Base-by-base conservation (phyloP, 1,140 invertebrate species). In the Pemphigus obesinymphae region DNA sequence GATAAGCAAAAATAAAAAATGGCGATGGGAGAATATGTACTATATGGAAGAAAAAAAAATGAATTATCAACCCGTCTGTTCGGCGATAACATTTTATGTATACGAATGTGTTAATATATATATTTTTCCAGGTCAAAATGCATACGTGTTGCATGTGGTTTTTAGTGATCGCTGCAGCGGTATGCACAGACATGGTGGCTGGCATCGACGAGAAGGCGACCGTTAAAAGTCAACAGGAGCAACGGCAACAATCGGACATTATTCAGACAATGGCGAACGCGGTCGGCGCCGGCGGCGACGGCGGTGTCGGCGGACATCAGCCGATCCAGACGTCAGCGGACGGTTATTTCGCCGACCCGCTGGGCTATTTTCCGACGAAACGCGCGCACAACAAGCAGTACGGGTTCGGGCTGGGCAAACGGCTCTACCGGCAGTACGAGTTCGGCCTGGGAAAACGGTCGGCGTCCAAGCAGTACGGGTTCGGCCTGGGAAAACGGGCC, bases 401-500 rank as follows among this genome's bases (percentile, higher is more conserved):
- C 43, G 63, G 63, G n/a, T 85, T 84, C 55, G 84, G 83, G 0
- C 78, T 84, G 11, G 85, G 85, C 3, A 85, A 85, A 55, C 75
- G 85, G n/a, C 48, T 31, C 29, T 40, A 29, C 31, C 13, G 81
- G 7, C 61, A 82, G 7, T 83, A 83, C 40, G 63, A 82, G 50
- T 85, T 84, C 53, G 84, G 83, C 0, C 63, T 84, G 20, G 85
- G 85, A 2, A 85, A 85, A 63, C 68, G 85, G n/a, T 29, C 70
- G 3, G 20, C 70, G n/a, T 80, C 76, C 6, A 80, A 80, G 37
- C 76, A 63, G 1, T 92, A 90, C 84, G 91, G 91, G 84, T 92
- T 92, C 84, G 91, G 91, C 7, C 86, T 92, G 20, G 91, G 91
- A 1, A 85, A 86, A 34, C 34, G 82, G 82, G 61, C 81, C 15